Evolutionary conservation across 1,140 invertebrate species (phyloP).

Genomic region (Macrotrachela quadricornifera): DNA sequence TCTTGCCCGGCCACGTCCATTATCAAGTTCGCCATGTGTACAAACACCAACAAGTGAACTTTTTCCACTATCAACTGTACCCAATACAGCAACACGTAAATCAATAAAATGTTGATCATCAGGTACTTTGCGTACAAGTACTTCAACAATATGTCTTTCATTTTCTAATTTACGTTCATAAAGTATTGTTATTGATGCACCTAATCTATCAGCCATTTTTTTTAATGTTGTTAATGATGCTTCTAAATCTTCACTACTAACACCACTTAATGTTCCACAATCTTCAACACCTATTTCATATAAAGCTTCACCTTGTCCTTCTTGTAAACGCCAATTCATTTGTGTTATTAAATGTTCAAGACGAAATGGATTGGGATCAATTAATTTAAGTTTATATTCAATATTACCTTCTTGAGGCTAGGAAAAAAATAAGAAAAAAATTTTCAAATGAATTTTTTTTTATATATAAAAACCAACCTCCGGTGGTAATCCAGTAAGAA

Average conservation of each 20-base stretch:
- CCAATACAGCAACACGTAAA: conserved; percentile 67
- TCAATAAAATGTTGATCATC: conserved; percentile 69
- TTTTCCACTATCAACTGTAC: conserved; percentile 76
- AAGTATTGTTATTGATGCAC: conserved; percentile 48
- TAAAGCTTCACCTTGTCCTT: conserved; percentile 58
- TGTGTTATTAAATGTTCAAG: conserved; percentile 35
- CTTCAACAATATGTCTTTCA: conserved; percentile 40
- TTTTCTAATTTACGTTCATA: conserved; percentile 35
- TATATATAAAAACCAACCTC: no score
- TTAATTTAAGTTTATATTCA: conserved; percentile 14
- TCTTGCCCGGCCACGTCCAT: conserved; percentile 72
- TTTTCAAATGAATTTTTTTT: no score
- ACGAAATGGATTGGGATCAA: conserved; percentile 22
- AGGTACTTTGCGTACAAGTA: conserved; percentile 65
- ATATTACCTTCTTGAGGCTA: conserved; percentile 2
- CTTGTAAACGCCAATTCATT: conserved; percentile 35
- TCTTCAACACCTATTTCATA: conserved; percentile 91
- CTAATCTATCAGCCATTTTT: conserved; percentile 37
- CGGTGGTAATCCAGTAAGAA: no score
- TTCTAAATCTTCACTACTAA: conserved; percentile 53
- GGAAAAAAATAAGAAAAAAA: no score
- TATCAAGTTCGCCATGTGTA: conserved; percentile 34
- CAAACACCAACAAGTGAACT: conserved; percentile 48
- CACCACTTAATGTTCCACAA: conserved; percentile 58
- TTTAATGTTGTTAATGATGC: conserved; percentile 49